Evolutionary conservation across 2,888 invertebrate species (phyloP).

Genomic region (Dynastes maya): DNA sequence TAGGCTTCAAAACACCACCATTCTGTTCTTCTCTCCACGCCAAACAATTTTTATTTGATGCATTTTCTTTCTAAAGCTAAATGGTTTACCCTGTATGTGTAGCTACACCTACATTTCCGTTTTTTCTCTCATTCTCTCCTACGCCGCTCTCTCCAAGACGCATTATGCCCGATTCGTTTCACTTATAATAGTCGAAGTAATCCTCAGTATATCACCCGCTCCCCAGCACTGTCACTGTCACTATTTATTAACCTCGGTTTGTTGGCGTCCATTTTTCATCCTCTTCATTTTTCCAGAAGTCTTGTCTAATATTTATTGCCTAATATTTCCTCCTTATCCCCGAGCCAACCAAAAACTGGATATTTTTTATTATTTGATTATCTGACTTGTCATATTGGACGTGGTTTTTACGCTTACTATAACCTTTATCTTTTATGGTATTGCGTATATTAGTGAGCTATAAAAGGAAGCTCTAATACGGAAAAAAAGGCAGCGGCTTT

Average conservation of each 20-base stretch:
- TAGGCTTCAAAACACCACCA: not conserved
- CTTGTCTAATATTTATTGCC: conserved; percentile 57
- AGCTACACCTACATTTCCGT: not conserved
- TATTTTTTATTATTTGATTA: conserved; percentile 46
- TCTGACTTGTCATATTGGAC: conserved; percentile 28
- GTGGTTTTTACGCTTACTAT: no score
- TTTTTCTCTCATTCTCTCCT: not conserved
- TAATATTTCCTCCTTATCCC: conserved; percentile 56
- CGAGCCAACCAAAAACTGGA: conserved; percentile 32
- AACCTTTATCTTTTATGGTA: no score
- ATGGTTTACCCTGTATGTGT: no score
- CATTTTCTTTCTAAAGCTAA: not conserved
- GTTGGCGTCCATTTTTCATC: conserved; percentile 62
- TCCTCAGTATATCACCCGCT: conserved; percentile 61
- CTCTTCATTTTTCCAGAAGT: conserved; percentile 60
- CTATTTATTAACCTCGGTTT: conserved; percentile 63
- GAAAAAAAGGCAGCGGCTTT: no score
- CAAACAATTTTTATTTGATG: not conserved
- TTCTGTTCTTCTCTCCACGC: not conserved
- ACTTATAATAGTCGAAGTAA: conserved; percentile 54
- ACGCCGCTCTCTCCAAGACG: not conserved
- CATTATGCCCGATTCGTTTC: conserved; percentile 45
- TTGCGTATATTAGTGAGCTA: no score
- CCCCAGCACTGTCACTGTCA: conserved; percentile 61
- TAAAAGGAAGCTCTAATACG: no score